Percentiles rank a stretch among this genome's conserved stretches.
These are phyloP conservation scores for Tringa solitaria DNA, from an alignment of 2,113 vertebrate species.

Conservation along the genomic window DNA sequence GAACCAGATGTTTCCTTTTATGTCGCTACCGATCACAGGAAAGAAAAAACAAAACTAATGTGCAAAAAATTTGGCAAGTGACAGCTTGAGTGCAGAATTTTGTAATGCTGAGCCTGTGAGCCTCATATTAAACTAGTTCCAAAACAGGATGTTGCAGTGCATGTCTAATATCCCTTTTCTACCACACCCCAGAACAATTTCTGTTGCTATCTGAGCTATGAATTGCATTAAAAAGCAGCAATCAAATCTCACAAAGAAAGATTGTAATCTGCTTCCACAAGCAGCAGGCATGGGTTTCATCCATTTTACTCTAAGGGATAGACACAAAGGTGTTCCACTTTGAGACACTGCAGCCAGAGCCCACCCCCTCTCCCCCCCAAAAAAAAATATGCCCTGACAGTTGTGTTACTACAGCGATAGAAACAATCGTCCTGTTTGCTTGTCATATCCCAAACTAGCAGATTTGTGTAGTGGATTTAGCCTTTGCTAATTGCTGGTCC, in stretches of 20 bases:
- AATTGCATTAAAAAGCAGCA: slow-evolving; percentile 15
- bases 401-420: background rate
- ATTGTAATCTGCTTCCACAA: background rate
- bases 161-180: slow-evolving; percentile 63
- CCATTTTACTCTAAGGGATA: background rate
- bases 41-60: slow-evolving; percentile 27
- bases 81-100: slow-evolving; percentile 47
- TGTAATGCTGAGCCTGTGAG: slow-evolving; percentile 36
- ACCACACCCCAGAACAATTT: slow-evolving; percentile 54
- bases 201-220: slow-evolving; percentile 25
- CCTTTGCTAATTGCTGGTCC: background rate
- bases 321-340: background rate
- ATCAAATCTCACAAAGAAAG: background rate
- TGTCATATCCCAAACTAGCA: background rate
- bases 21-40: slow-evolving; percentile 10
- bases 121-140: slow-evolving; percentile 36
- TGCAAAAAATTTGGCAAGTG: slow-evolving; percentile 59
- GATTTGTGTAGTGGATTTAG: background rate
- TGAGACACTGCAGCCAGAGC: background rate
- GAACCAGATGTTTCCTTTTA: slow-evolving; percentile 61
- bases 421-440: slow-evolving; percentile 1
- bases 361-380: too few relatives aligned
- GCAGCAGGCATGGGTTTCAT: background rate
- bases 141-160: slow-evolving; percentile 63
- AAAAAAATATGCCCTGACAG: background rate